Evolutionary conservation across 2,888 invertebrate species (phyloP), one percentile per base, ranked within the genome.

Genomic region (Macrosiphum euphorbiae): DNA sequence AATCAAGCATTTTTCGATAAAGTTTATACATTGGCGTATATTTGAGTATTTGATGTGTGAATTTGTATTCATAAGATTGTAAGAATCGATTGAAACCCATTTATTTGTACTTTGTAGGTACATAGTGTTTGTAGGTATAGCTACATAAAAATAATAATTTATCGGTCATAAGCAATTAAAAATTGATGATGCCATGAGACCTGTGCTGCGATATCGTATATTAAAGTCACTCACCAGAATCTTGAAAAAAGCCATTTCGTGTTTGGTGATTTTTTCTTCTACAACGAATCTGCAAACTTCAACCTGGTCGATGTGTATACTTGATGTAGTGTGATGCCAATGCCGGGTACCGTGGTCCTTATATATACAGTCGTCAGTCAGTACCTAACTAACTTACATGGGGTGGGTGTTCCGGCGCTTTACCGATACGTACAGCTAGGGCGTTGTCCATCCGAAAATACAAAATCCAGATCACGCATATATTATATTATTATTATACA

Each of bases 251-350:
- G 67, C 67, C 90, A 90, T 90, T 67, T 90, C 7, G 47, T 89
- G 20, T 67, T 90, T 7, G 44, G 20, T 11, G 35, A n/a, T 67
- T 35, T 78, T 20, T 78, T 78, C 20, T 78, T 35, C 35, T 47
- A 78, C 35, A n/a, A 50, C n/a, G 26, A 41, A 90, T 90, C 90
- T 90, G 90, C 90, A 90, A 90, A 90, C 90, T 67, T 90, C 90
- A 47, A 90, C 61, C 47, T 47, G 61, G 47, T 90, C 11, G 10
- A 78, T 78, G 78, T 78, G 35, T 35, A 78, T 35, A 78, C 78
- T 78, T 41, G 78, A 41, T 41, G 20, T 20, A 78, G 78, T 67
- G 67, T 41, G 78, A 78, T 78, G 78, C 7, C 20, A n/a, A 78
- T 78, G 20, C 35, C 20, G 35, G 35, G 35, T 35, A 35, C 1